A percentile compares a stretch with the other conserved stretches of the same genome.
Conservation (phyloP, 1,140 invertebrate species). For the Drosophila prosaltans region DNA sequence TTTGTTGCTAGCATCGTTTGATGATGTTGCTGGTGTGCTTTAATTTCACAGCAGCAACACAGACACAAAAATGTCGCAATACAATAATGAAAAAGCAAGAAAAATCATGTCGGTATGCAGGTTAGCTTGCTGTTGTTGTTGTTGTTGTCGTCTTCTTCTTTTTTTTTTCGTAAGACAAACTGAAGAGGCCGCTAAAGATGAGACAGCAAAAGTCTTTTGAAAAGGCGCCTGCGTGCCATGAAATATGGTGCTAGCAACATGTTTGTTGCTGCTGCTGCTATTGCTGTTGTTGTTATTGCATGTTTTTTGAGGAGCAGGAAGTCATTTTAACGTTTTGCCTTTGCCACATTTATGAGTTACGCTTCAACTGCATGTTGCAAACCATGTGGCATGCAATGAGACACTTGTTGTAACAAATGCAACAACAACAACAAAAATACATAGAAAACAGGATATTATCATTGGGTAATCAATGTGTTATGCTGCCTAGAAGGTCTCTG, state of each 20-base stretch:
- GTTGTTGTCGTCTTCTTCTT: constrained; percentile 30
- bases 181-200: constrained; percentile 69
- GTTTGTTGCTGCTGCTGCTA: constrained; percentile 33
- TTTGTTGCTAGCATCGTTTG: constrained; percentile 67
- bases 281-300: constrained; percentile 50
- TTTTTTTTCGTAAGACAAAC: constrained; percentile 72
- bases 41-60: constrained; percentile 72
- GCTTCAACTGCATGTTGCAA: constrained; percentile 65
- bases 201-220: constrained; percentile 54
- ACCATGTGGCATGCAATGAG: constrained; percentile 53
- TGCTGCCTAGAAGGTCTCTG: neutral
- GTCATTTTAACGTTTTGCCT: constrained; percentile 68
- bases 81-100: constrained; percentile 77
- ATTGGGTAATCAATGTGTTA: constrained; percentile 15
- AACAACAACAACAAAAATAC: constrained; percentile 23
- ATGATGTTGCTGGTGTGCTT: constrained; percentile 65
- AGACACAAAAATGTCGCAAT: constrained; percentile 77
- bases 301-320: constrained; percentile 76
- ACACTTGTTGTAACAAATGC: constrained; percentile 40
- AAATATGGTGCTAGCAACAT: constrained; percentile 59
- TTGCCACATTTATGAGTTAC: constrained; percentile 77
- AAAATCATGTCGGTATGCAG: constrained; percentile 78
- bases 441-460: constrained; percentile 3
- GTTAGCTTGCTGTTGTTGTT: constrained; percentile 40
- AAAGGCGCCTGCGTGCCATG: constrained; percentile 77